Evolutionary conservation across 2,797 vertebrate species (phyloP), one percentile per base, ranked within the genome.

Genomic region (Anomalospiza imberbis): DNA sequence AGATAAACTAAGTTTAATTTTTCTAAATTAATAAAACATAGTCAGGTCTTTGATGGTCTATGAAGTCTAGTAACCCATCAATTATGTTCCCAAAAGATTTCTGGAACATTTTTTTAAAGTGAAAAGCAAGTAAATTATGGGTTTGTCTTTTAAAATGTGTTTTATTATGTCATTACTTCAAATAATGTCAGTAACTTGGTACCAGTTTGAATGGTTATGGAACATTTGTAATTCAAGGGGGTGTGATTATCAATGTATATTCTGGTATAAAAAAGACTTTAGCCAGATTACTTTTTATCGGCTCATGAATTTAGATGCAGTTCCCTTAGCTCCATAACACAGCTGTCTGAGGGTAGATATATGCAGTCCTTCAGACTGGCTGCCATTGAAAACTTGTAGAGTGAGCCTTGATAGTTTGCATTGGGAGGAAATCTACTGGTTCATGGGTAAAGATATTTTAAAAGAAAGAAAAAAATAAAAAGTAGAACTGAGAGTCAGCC

Each of bases 251-350:
- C 97, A 97, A 84, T 96, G 97, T 97, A 95, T 97, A 97, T 97
- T 97, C 97, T 95, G 81, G 89, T 96, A 96, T 97, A 96, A 96
- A 97, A 97, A 97, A 97, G 91, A 96, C 96, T 97, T 97, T 96
- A 97, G 94, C 97, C 96, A 98, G 97, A 98, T 98, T 98, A 97
- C 96, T 97, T 98, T 98, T 98, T 97, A 98, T 98, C 79, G 84
- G 97, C 96, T 98, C 97, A 97, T 98, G 97, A 98, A 98, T 98
- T 98, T 98, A 98, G 97, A 97, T 98, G 94, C 94, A 97, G 94
- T 97, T 98, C 93, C 94, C 97, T 97, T 95, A 96, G 95, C 91
- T 97, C 91, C 90, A 96, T 97, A 97, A 97, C 91, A 96, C 96
- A 96, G 95, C 96, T 97, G 95, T 98, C 97, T 97, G 53, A 88